Evolutionary conservation across 2,113 vertebrate genomes (phyloP), one percentile per base, ranked within the genome.

Genomic region (Cervus canadensis): DNA sequence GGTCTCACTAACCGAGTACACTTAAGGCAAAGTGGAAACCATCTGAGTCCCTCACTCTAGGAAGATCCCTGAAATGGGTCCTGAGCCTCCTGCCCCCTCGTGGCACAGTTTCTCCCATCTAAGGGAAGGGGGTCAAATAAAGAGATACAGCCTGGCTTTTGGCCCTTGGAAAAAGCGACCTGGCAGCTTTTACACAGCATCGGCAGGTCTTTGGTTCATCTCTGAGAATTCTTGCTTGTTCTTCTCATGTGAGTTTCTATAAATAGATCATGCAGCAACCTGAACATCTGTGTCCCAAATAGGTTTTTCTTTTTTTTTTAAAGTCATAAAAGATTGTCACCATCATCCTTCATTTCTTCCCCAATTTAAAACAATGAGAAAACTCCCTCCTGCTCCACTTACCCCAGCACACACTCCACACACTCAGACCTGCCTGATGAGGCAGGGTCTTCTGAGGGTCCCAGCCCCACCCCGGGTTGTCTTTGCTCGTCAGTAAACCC

Each of bases 221-320:
- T 43, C 84, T 93, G 62, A 85, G 85, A 94, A 59, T 57, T 48
- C 67, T 79, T n/a, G 59, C 79, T 71, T 12, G 1, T 26, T 93
- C 76, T 85, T 96, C 74, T 82, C 81, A 62, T 2, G 0, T 21
- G 43, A 28, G 15, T 64, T 93, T 91, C 97, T 93, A 96, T 95
- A 97, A 97, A 97, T 96, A 98, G 87, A 50, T 54, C 9, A 12
- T 4, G n/a, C 21, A 15, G 59, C 89, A 52, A 59, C 60, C 33
- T 45, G 91, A 91, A 91, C 97, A 96, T 91, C 93, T 97, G 89
- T 87, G 98, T 87, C 96, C 97, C 67, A 67, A 62, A 93, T 96
- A 91, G 91, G 6, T 5, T 21, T 54, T 4, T 21, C 48, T 54
- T 88, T 30, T 8, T 30, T 78, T 26, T 4, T 28, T 26, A 16